Evolutionary conservation across 1,140 invertebrate species (phyloP), one percentile per base, ranked within the genome.

Genomic region (Platyura marginata): DNA sequence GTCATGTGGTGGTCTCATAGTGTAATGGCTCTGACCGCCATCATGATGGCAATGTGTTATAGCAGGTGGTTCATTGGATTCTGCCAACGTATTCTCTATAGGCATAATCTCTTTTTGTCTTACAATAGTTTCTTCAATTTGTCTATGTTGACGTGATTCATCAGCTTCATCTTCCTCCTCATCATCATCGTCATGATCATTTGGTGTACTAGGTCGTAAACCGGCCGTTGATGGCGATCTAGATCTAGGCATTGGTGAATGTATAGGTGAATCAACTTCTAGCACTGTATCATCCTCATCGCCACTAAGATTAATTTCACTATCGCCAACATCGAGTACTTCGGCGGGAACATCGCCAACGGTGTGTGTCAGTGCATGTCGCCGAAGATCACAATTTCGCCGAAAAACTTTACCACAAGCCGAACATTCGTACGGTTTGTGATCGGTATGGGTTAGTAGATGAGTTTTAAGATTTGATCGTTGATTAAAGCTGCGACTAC

Each of bases 391-490:
- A 59, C 86, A 90, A 55, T 88, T 87, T 42, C 83, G 68, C 35
- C 83, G 68, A 54, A 88, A 89, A 0, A 87, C 83, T 53, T 89
- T 91, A 22, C 82, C 83, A 53, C 91, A 95, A 0, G 79, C 79
- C 43, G 78, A 81, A 54, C 91, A 95, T 53, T 92, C 81, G 66
- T 92, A 93, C 0, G 89, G 89, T 55, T 93, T 93, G 64, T 90
- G 84, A 52, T 92, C 89, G 8, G 89, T 94, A 62, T 94, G 91
- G 0, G 89, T 94, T 15, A 93, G 69, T n/a, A 92, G 68, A 62
- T 95, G 90, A 1, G 88, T 93, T 58, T 92, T 91, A 34, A 94
- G 66, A 57, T 93, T 92, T 32, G 84, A 89, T 16, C 89, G 77
- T 56, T 93, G 86, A 56, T 90, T 90, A 61, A 92, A 93, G 46